A percentile compares a stretch with the other conserved stretches of the same genome.
Evolutionary conservation across 2,888 invertebrate genomes (phyloP).

Genomic region (Leucophenga montana): DNA sequence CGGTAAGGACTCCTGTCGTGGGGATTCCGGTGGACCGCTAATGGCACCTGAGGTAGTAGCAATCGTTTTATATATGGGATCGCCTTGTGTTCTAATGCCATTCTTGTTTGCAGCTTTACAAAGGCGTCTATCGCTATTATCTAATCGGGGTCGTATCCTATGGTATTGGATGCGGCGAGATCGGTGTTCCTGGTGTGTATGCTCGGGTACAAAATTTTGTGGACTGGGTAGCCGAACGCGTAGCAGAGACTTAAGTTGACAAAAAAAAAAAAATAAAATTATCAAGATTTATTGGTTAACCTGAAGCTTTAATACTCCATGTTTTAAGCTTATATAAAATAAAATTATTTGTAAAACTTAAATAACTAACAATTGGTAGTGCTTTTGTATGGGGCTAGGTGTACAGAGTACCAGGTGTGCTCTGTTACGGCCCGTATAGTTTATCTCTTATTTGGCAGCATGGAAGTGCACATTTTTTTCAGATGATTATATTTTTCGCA

Average conservation of each 20-base stretch:
- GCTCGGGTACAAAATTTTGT: constrained; percentile 76
- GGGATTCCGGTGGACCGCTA: constrained; percentile 67
- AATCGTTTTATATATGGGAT: background rate
- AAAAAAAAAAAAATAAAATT: background rate
- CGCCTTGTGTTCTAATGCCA: background rate
- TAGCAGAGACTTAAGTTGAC: constrained; percentile 31
- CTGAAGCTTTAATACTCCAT: too few species aligned
- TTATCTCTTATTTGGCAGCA: too few species aligned
- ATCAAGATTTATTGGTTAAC: too few species aligned
- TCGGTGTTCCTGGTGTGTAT: constrained; percentile 78
- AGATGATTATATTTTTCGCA: too few species aligned
- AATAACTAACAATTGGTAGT: too few species aligned
- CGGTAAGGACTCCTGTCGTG: constrained; percentile 64
- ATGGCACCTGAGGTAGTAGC: constrained; percentile 60
- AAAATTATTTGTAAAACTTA: too few species aligned
- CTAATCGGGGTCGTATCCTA: constrained; percentile 80
- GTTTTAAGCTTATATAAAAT: too few species aligned
- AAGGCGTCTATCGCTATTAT: constrained; percentile 56
- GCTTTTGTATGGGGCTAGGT: too few species aligned
- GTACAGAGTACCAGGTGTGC: too few species aligned
- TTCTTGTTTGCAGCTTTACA: constrained; percentile 42
- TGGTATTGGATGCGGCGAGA: constrained; percentile 77
- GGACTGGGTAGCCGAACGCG: constrained; percentile 75
- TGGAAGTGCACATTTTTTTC: too few species aligned
- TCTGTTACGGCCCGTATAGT: too few species aligned